Base-by-base conservation (phyloP, 2,113 vertebrate species). In the Zingel zingel region DNA sequence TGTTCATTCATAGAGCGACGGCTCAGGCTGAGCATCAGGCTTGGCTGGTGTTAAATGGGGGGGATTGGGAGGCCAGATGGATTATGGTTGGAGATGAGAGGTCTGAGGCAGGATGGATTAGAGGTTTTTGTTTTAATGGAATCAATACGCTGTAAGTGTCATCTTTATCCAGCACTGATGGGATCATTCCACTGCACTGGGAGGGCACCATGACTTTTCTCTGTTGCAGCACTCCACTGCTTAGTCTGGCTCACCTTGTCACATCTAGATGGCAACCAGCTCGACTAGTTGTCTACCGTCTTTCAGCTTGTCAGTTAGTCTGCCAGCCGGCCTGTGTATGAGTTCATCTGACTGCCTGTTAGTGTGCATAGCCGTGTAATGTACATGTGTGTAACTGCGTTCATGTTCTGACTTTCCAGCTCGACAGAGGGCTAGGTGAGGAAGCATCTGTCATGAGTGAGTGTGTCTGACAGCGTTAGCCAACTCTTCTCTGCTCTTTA, bases 61-160 rank as follows among this genome's bases (percentile, higher is more conserved):
- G 78, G 81, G 88, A 87, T 86, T 84, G 82, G 76, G 72, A 84
- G 88, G 89, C 91, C 90, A 91, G 89, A 88, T 89, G 93, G 92
- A 94, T 93, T 92, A 91, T 88, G 90, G 91, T 82, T 89, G 86
- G 91, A 93, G 92, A 94, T 92, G 91, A 86, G 85, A 87, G 91
- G 92, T 91, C 90, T 93, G 83, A 86, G 82, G 88, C 86, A 82
- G 92, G 93, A 91, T 91, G 90, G 91, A 94, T 93, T 92, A 92
- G 64, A 88, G 90, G 82, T 76, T 92, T 93, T 92, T 86, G 72
- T 91, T 91, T 91, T 91, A 92, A 92, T 91, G 86, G 91, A 94
- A 95, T 94, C 93, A 89, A 94, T 94, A 93, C 86, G 81, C 89
- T 86, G 82, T 91, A 92, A 93, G 89, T 90, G 92, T 94, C 88